A percentile compares a stretch with the other conserved stretches of the same genome.
Conservation (phyloP, 2,797 vertebrate species). For the Mormyrus proboscirostris region DNA sequence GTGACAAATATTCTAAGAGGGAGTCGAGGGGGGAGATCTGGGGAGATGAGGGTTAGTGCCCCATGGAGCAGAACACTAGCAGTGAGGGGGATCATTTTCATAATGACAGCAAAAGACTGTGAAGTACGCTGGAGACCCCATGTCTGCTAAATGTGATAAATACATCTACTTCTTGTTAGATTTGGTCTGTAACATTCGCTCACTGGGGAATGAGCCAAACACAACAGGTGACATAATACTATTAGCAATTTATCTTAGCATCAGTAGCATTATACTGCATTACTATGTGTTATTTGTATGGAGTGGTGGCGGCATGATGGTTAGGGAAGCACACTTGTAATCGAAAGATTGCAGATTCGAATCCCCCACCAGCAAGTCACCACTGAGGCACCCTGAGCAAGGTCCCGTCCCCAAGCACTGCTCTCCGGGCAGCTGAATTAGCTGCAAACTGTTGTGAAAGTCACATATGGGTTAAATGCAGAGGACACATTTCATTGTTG, state of each 20-base stretch:
- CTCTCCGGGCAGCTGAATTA: too few species aligned
- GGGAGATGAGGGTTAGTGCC: background rate
- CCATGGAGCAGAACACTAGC: background rate
- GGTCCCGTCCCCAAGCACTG: too few species aligned
- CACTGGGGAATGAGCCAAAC: background rate
- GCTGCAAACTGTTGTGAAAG: too few species aligned
- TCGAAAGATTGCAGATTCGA: too few species aligned
- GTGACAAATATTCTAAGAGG: background rate
- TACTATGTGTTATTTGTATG: background rate
- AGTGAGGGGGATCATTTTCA: background rate
- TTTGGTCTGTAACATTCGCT: background rate
- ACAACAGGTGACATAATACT: background rate
- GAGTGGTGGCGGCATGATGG: background rate
- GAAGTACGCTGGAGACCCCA: background rate
- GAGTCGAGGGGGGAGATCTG: background rate
- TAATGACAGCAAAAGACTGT: background rate
- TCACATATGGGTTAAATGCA: too few species aligned
- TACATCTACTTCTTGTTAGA: background rate
- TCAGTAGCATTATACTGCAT: background rate
- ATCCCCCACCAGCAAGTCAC: too few species aligned
- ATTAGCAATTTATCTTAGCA: background rate
- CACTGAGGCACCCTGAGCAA: too few species aligned
- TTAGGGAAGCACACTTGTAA: too few species aligned
- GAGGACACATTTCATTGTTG: too few species aligned
- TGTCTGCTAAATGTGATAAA: background rate